phyloP scores from a whole-genome alignment of 1,140 invertebrate species.

The Sinella curviseta region DNA sequence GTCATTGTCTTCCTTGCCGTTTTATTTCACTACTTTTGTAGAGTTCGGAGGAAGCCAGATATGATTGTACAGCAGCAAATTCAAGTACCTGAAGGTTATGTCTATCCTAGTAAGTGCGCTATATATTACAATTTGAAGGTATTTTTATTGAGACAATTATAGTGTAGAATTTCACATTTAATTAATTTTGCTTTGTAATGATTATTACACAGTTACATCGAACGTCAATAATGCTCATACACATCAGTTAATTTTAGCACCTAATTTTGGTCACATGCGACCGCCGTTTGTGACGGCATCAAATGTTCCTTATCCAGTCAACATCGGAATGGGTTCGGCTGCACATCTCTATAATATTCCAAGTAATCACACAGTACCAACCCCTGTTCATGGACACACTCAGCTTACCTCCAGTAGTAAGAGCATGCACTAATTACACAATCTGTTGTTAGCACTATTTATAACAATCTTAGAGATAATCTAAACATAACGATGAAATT shows the following conservation, averaged over 20 bases:
- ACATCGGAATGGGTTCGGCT: background rate
- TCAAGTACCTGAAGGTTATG: constrained; percentile 2
- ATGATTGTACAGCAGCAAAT: background rate
- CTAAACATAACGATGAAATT: no score
- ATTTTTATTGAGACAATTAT: background rate
- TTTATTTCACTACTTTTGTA: constrained; percentile 15
- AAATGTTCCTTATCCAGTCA: background rate
- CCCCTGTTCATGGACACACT: no score
- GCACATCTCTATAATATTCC: background rate
- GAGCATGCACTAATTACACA: no score
- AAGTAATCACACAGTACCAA: background rate
- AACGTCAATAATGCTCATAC: background rate
- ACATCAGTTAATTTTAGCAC: background rate
- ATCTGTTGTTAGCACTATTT: no score
- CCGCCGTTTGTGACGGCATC: background rate
- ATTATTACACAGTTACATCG: background rate
- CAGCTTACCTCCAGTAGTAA: no score
- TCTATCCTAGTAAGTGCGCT: constrained; percentile 7
- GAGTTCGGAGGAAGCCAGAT: background rate
- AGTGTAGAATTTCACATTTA: background rate
- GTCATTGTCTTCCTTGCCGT: background rate
- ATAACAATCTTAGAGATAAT: no score
- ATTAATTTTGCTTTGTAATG: background rate
- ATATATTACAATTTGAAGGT: background rate
- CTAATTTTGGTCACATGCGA: background rate